Evolutionary conservation across 2,113 vertebrate genomes (phyloP), one percentile per base, ranked within the genome.

Genomic region (Colossoma macropomum): DNA sequence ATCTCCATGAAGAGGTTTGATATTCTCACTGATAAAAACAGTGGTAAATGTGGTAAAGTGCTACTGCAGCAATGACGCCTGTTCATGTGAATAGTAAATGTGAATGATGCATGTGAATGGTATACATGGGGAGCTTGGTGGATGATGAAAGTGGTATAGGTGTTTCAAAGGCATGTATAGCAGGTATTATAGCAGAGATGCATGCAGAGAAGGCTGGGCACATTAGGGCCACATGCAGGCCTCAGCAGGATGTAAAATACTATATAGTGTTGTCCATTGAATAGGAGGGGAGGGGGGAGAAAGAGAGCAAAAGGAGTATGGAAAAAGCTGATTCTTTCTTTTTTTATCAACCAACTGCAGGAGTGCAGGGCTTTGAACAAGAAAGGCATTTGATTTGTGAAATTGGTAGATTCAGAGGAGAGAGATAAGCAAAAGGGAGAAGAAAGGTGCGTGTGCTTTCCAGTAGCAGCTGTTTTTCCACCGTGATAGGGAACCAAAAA

Each of bases 361-460:
- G 70, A 73, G 50, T 19, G 69, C 30, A 15, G 65, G 38, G 23
- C 79, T 80, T 77, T 68, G 75, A 82, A 17, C 38, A 72, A 48
- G 75, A 79, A 87, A 84, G 28, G 62, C 82, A 71, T 84, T 78
- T 86, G 74, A 83, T 78, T 88, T 81, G 75, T 81, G 78, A 86
- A 84, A 88, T 81, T 78, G 73, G 27, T 77, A 66, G 79, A 85
- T 86, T 86, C 59, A 81, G 72, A 77, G 50, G 52, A 75, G 48
- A 73, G 63, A 84, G 79, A 84, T 79, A 84, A 84, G 75, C 72
- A 75, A 56, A 76, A 70, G 34, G 28, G 54, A 38, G 6, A 48
- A 65, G 59, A 63, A 80, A 54, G 34, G 69, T 65, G 23, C 69
- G 16, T 66, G 63, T 34, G 52, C 48, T 81, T 87, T 83, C 48